Conservation (phyloP, 1,140 invertebrate genomes). For the Radopholus similis region DNA sequence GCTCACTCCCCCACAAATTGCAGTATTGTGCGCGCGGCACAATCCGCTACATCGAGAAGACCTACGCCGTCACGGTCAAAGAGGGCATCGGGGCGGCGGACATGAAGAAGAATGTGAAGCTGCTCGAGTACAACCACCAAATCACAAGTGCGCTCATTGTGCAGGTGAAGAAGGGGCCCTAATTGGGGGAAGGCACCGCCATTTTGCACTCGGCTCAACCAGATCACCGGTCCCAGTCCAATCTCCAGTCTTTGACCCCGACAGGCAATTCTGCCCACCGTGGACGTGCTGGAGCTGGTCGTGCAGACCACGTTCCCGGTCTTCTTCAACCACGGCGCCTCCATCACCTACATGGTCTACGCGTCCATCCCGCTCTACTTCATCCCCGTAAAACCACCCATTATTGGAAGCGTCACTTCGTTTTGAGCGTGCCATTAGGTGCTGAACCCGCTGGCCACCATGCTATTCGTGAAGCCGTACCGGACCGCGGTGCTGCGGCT, state of each 20-base stretch:
- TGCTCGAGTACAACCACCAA: conserved; percentile 18
- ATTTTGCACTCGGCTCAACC: no score
- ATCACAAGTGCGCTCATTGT: conserved; percentile 15
- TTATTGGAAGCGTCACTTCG: no score
- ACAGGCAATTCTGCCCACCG: conserved; percentile 14
- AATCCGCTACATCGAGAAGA: neutral
- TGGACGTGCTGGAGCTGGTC: conserved; percentile 10
- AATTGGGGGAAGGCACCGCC: no score
- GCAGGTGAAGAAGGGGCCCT: neutral
- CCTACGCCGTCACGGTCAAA: neutral
- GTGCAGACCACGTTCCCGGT: conserved; percentile 2
- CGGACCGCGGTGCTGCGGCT: no score
- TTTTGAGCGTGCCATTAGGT: no score
- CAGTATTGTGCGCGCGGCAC: no score
- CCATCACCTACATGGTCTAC: conserved; percentile 13
- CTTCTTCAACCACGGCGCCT: neutral
- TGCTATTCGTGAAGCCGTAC: no score
- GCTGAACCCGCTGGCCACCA: no score
- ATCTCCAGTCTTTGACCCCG: neutral
- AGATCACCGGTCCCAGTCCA: no score
- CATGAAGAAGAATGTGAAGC: neutral
- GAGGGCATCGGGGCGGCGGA: neutral
- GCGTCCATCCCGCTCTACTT: conserved; percentile 17
- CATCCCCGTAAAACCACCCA: conserved; percentile 18
- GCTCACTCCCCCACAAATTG: no score